Evolutionary conservation across 2,113 vertebrate genomes (phyloP).

Genomic region (Boleophthalmus pectinirostris): DNA sequence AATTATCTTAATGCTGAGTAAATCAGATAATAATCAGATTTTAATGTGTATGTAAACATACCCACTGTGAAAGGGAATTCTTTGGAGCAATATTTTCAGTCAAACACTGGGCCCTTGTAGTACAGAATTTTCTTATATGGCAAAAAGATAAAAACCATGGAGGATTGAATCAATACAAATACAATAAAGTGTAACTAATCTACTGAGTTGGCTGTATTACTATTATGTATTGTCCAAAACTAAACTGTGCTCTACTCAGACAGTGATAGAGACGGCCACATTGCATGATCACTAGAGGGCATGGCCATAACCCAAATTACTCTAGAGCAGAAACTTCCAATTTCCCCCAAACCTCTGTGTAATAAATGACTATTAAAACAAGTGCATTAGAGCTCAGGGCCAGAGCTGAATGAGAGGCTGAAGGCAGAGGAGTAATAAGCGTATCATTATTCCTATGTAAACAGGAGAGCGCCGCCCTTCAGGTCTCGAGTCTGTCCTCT

Average conservation of each 20-base stretch:
- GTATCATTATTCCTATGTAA: slow-evolving; percentile 48
- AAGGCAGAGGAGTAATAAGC: slow-evolving; percentile 31
- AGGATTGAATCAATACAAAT: neutral
- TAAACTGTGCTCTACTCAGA: slow-evolving; percentile 14
- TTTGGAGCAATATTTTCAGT: too few species aligned
- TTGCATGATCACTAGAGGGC: slow-evolving; percentile 47
- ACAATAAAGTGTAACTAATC: neutral
- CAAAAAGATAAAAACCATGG: neutral
- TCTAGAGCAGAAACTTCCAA: slow-evolving; percentile 49
- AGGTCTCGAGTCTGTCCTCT: slow-evolving; percentile 42
- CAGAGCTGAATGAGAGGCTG: slow-evolving; percentile 9
- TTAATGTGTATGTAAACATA: too few species aligned
- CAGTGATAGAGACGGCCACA: slow-evolving; percentile 40
- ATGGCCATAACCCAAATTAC: slow-evolving; percentile 50
- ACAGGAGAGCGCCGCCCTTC: slow-evolving; percentile 35
- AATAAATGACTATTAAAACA: slow-evolving; percentile 41
- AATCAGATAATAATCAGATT: too few species aligned
- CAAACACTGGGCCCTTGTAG: too few species aligned
- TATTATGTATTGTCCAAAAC: slow-evolving; percentile 14
- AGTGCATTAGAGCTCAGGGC: slow-evolving; percentile 6
- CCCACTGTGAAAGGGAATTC: too few species aligned
- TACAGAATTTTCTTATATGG: too few species aligned
- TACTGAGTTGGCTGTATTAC: slow-evolving; percentile 2
- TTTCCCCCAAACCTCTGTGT: slow-evolving; percentile 43
- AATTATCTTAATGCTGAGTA: too few species aligned